Percentiles rank a stretch among this genome's conserved stretches.
phyloP scores from a whole-genome alignment of 1,140 invertebrate species.

The Asbolus verrucosus region DNA sequence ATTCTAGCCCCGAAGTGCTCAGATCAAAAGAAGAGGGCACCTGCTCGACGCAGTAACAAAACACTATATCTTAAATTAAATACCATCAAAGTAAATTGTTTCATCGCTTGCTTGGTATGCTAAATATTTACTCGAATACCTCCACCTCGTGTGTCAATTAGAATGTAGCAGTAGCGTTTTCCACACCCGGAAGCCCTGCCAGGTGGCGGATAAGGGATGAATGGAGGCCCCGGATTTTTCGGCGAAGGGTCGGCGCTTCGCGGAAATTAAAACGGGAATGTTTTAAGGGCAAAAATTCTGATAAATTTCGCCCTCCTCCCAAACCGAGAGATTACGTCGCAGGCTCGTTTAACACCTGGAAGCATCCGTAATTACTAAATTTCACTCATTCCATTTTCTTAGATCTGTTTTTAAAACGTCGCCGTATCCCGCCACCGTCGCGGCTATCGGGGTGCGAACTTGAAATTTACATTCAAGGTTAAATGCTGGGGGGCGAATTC shows the following conservation, averaged over 20 bases:
- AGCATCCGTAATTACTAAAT: neutral
- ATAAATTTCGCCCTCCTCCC: neutral
- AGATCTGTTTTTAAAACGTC: neutral
- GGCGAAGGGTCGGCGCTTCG: neutral
- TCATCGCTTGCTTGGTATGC: constrained; percentile 37
- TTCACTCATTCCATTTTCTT: neutral
- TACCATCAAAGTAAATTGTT: constrained; percentile 40
- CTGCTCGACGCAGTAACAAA: constrained; percentile 17
- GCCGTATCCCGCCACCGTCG: too few relatives aligned
- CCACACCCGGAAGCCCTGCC: neutral
- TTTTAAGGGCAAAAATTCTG: neutral
- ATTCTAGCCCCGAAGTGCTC: constrained; percentile 26
- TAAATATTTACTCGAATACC: constrained; percentile 41
- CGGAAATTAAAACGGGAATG: constrained; percentile 8
- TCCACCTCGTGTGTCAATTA: constrained; percentile 18
- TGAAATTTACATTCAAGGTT: too few relatives aligned
- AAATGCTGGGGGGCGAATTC: too few relatives aligned
- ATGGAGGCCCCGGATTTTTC: neutral
- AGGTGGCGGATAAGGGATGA: neutral
- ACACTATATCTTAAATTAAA: constrained; percentile 42
- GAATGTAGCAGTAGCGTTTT: too few relatives aligned
- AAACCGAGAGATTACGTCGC: neutral
- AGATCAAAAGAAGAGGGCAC: constrained; percentile 40
- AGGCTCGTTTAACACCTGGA: constrained; percentile 3
- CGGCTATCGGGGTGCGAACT: too few relatives aligned